A percentile compares a stretch with the other conserved stretches of the same genome.
These are phyloP conservation scores for Mobula birostris DNA, from an alignment of 2,113 vertebrate species.

Conservation along the genomic window DNA sequence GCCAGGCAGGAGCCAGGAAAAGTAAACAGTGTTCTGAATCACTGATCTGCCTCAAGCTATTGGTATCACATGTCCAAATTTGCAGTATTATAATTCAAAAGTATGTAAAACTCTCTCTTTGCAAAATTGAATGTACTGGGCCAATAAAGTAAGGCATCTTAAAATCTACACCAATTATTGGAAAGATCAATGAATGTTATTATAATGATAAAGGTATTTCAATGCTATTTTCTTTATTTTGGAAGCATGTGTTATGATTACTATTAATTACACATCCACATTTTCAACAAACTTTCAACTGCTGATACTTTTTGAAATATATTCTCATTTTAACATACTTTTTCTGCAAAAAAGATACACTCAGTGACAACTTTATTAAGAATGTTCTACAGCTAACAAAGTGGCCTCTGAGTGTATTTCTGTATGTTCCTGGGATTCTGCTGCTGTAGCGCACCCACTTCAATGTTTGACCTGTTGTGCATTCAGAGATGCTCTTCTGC, in stretches of 20 bases:
- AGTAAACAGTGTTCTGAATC: neutral
- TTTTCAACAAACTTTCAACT: neutral
- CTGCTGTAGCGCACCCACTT: too few species aligned
- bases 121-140: neutral
- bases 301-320: neutral
- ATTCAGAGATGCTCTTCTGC: too few species aligned
- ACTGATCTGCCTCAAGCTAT: too few species aligned
- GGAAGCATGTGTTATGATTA: neutral
- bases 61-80: too few species aligned
- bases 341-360: neutral
- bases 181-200: too few species aligned
- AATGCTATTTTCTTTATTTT: neutral
- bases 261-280: neutral
- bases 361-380: too few species aligned
- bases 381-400: too few species aligned
- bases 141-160: too few species aligned
- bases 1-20: neutral
- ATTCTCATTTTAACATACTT: neutral
- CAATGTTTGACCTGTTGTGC: too few species aligned
- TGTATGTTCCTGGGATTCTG: too few species aligned
- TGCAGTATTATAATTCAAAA: neutral
- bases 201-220: neutral
- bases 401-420: too few species aligned
- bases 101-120: neutral
- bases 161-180: neutral